phyloP scores from a whole-genome alignment of 2,888 invertebrate species.

The Acronicta leporina region DNA sequence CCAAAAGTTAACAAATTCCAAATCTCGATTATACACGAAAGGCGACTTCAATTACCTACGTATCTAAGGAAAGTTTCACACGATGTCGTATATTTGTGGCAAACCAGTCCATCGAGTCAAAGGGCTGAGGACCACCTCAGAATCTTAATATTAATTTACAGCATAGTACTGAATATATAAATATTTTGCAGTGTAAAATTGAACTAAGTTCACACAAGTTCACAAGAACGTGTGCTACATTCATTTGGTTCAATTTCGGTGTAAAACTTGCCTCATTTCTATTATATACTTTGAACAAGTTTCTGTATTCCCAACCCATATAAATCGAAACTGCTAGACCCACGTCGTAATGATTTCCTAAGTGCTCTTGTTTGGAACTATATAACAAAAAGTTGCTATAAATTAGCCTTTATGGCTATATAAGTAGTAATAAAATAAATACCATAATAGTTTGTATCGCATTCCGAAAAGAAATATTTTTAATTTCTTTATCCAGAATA shows the following conservation, averaged over 20 bases:
- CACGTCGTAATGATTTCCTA: constrained; percentile 36
- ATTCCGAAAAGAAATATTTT: background rate
- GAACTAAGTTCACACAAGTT: constrained; percentile 18
- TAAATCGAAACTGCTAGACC: constrained; percentile 26
- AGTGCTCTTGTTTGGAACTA: constrained; percentile 41
- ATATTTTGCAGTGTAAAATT: constrained; percentile 19
- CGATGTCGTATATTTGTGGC: constrained; percentile 17
- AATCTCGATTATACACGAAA: constrained; percentile 13
- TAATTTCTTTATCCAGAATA: no score
- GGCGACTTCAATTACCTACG: constrained; percentile 20
- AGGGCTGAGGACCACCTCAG: constrained; percentile 8
- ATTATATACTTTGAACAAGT: constrained; percentile 32
- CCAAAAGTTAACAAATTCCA: constrained; percentile 4
- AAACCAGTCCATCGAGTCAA: constrained; percentile 15
- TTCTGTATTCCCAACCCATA: constrained; percentile 25
- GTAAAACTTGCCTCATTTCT: constrained; percentile 36
- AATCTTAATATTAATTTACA: constrained; percentile 28
- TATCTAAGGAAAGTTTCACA: constrained; percentile 15
- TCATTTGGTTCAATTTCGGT: constrained; percentile 33
- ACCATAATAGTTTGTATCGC: background rate
- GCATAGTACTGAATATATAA: constrained; percentile 13
- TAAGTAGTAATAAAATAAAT: constrained; percentile 10
- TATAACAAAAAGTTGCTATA: constrained; percentile 21
- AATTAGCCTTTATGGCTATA: constrained; percentile 18
- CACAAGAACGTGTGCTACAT: constrained; percentile 24